Conservation (phyloP, 2,888 invertebrate genomes). For the Sceliomorpha sp. region DNA sequence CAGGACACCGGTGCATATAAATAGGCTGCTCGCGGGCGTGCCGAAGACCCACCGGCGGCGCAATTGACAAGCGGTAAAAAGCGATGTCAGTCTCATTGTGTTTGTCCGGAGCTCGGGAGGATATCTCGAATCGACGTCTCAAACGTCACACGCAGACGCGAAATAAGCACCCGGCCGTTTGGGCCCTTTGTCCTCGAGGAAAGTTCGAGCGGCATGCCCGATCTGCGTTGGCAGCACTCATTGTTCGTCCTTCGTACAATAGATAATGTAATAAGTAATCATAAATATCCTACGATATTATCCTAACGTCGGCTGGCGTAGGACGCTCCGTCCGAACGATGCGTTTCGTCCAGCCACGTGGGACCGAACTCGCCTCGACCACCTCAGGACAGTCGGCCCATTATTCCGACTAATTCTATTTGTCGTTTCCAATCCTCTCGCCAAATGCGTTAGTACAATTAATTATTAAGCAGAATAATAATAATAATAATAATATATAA, state of each 20-base stretch:
- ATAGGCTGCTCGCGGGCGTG: slow-evolving; percentile 46
- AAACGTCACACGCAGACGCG: slow-evolving; percentile 64
- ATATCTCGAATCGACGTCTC: slow-evolving; percentile 62
- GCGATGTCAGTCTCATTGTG: slow-evolving; percentile 60
- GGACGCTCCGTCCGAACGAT: not conserved
- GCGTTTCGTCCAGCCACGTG: too few relatives aligned
- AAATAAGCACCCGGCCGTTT: slow-evolving; percentile 61
- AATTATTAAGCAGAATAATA: too few relatives aligned
- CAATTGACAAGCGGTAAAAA: slow-evolving; percentile 58
- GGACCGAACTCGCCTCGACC: too few relatives aligned
- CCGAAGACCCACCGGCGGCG: slow-evolving; percentile 47
- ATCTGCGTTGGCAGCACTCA: slow-evolving; percentile 46
- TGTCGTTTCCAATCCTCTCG: too few relatives aligned
- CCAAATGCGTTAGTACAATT: too few relatives aligned
- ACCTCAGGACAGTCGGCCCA: too few relatives aligned
- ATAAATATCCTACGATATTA: slow-evolving; percentile 5
- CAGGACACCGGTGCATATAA: slow-evolving; percentile 50
- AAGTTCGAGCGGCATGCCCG: slow-evolving; percentile 61
- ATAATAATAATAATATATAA: too few relatives aligned
- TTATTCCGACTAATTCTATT: too few relatives aligned
- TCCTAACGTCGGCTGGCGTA: slow-evolving; percentile 4
- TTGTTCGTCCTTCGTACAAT: slow-evolving; percentile 25
- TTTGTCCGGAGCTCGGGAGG: slow-evolving; percentile 58
- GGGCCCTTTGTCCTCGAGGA: slow-evolving; percentile 55
- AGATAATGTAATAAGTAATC: slow-evolving; percentile 16